These are phyloP conservation scores for Meiosimyza platycephala DNA, from an alignment of 2,888 invertebrate species.

Conservation along the genomic window DNA sequence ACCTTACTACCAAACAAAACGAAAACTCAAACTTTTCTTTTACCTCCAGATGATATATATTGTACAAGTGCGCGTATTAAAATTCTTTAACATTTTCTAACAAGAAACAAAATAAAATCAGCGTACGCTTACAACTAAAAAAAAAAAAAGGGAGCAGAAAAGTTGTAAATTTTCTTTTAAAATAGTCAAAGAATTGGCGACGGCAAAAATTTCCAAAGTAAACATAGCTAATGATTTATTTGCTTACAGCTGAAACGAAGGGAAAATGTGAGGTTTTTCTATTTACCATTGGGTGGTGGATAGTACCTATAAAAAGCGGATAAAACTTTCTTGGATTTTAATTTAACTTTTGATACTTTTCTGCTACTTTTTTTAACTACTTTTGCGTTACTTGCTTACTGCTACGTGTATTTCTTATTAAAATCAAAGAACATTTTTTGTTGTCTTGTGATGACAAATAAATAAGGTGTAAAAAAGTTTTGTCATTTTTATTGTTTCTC, in stretches of 20 bases:
- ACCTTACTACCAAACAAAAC: no score
- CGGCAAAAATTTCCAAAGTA: conserved; percentile 21
- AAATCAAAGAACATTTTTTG: conserved; percentile 4
- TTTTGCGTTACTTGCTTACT: background rate
- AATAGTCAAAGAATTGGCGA: background rate
- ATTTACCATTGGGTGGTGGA: background rate
- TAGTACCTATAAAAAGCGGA: background rate
- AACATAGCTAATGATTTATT: conserved; percentile 32
- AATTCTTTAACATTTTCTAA: background rate
- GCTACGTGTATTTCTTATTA: background rate
- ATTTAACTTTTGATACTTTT: conserved; percentile 6
- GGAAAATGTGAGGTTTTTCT: background rate
- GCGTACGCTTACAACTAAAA: no score
- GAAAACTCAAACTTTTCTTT: background rate
- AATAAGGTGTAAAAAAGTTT: conserved; percentile 26
- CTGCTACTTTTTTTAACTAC: background rate
- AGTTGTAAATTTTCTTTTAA: conserved; percentile 1
- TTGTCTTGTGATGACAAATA: conserved; percentile 19
- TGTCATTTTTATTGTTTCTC: background rate
- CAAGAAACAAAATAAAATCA: background rate
- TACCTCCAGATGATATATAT: background rate
- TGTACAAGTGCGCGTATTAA: background rate
- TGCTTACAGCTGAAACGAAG: conserved; percentile 12
- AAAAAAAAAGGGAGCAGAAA: background rate
- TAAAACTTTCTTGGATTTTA: conserved; percentile 14